Conservation (phyloP, 1,140 invertebrate genomes). For the Elysia chlorotica region DNA sequence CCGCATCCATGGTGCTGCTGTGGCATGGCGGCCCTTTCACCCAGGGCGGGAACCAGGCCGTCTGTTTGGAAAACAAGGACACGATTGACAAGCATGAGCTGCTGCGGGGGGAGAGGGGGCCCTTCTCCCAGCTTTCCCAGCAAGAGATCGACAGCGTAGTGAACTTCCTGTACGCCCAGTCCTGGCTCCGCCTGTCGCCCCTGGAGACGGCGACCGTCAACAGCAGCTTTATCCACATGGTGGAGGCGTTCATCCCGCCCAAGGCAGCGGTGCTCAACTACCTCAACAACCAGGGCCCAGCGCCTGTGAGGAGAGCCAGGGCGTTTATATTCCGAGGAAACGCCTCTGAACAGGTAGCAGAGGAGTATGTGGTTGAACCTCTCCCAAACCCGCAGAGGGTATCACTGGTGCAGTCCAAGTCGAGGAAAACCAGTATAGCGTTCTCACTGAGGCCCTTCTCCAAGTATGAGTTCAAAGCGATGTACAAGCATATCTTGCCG, state of each 20-base stretch:
- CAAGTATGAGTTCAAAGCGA: conserved; percentile 41
- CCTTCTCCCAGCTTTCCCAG: conserved; percentile 31
- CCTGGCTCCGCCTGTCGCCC: conserved; percentile 8
- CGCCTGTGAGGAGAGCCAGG: conserved; percentile 42
- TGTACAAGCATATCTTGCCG: conserved; percentile 36
- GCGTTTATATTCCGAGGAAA: conserved; percentile 49
- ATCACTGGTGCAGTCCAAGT: conserved; percentile 24
- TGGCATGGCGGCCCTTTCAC: not conserved
- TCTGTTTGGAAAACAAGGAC: no score
- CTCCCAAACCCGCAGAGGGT: conserved; percentile 36
- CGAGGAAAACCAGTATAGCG: conserved; percentile 39
- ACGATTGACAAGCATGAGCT: not conserved
- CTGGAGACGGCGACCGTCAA: conserved; percentile 28
- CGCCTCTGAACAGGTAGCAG: conserved; percentile 34
- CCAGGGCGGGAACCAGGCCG: no score
- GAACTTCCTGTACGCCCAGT: conserved; percentile 26
- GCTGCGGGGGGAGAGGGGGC: conserved; percentile 17
- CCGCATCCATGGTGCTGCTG: not conserved
- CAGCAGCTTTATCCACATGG: conserved; percentile 46
- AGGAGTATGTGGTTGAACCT: conserved; percentile 51
- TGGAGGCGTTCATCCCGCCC: conserved; percentile 45
- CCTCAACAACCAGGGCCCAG: conserved; percentile 29
- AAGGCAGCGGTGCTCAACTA: conserved; percentile 37
- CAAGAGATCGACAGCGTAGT: conserved; percentile 34
- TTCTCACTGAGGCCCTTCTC: conserved; percentile 47